Base-by-base conservation (phyloP, 2,888 invertebrate species). In the Nudaria mundana region DNA sequence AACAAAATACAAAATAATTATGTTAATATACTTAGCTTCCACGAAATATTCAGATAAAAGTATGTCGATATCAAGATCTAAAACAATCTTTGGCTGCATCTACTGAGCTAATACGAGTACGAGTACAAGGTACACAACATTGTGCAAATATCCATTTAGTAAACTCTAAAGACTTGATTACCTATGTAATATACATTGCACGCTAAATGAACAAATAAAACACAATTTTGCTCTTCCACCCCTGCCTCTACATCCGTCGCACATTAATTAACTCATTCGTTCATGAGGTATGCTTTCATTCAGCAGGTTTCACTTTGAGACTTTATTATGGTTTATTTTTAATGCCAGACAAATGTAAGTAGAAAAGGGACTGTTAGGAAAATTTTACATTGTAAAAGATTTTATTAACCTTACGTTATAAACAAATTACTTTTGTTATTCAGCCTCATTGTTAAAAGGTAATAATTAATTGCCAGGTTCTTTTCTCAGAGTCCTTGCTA, bases 151-250 rank as follows among this genome's bases (percentile, higher is more conserved):
- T 33, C 33, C 25, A 29, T 42, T 42, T 33, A 37, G 30, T 25
- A 23, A 29, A 29, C 37, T 37, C 37, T 30, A 29, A 24, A 32
- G 29, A 42, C 37, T 31, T 42, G 37, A 42, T 37, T 8, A 14
- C 33, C 15, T 28, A 40, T 36, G 32, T 32, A 41, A 22, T 29
- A 39, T 30, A 26, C 41, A 41, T 33, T 26, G 36, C 36, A 41
- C 33, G 29, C 36, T 16, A 41, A 22, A 40, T 30, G 30, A 30
- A 42, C 25, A 33, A 42, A 56, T 50, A 42, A 48, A 54, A 56
- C 48, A 56, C 48, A 46, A 40, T 46, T 58, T 40, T 39, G 45
- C 55, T 58, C 38, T 50, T 50, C 35, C 36, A 13, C 28, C 20
- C 35, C n/a, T n/a, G n/a, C n/a, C n/a, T n/a, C n/a, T 10, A 24